A percentile compares a stretch with the other conserved stretches of the same genome.
phyloP scores from a whole-genome alignment of 2,797 vertebrate genomes.

The Cuniculus paca region DNA sequence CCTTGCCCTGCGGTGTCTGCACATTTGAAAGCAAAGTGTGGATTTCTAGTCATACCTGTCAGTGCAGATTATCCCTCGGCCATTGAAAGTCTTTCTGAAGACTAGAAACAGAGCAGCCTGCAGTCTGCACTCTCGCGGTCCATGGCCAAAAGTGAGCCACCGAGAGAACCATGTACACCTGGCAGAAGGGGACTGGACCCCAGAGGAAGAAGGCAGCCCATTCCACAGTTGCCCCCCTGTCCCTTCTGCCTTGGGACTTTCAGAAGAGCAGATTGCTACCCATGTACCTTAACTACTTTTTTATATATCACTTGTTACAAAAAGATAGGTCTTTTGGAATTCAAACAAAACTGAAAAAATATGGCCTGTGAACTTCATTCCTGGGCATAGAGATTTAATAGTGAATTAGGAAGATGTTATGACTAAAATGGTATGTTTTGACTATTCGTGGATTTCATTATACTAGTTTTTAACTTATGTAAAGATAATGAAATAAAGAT shows the following conservation, averaged over 20 bases:
- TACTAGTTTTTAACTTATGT: background rate
- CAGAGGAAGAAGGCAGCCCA: accelerated
- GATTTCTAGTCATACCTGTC: constrained; percentile 62
- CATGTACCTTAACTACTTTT: background rate
- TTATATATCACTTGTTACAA: background rate
- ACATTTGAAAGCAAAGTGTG: constrained; percentile 59
- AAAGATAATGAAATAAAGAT: background rate
- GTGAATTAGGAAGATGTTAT: background rate
- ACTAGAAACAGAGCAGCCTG: background rate
- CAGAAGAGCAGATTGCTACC: background rate
- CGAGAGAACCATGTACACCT: accelerated
- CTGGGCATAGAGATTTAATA: background rate
- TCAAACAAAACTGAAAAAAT: background rate
- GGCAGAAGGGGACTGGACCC: accelerated
- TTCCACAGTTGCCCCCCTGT: accelerated
- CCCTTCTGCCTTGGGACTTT: background rate
- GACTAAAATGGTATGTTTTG: background rate
- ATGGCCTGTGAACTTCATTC: background rate
- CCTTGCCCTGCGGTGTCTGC: background rate
- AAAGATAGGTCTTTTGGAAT: background rate
- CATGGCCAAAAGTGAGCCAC: background rate
- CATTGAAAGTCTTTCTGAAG: constrained; percentile 38
- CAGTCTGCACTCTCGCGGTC: background rate
- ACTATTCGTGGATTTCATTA: background rate
- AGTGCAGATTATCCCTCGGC: constrained; percentile 36